Percentiles rank a stretch among this genome's conserved stretches.
These are phyloP conservation scores for Pachydiplax longipennis DNA, from an alignment of 2,888 invertebrate species.

Conservation along the genomic window DNA sequence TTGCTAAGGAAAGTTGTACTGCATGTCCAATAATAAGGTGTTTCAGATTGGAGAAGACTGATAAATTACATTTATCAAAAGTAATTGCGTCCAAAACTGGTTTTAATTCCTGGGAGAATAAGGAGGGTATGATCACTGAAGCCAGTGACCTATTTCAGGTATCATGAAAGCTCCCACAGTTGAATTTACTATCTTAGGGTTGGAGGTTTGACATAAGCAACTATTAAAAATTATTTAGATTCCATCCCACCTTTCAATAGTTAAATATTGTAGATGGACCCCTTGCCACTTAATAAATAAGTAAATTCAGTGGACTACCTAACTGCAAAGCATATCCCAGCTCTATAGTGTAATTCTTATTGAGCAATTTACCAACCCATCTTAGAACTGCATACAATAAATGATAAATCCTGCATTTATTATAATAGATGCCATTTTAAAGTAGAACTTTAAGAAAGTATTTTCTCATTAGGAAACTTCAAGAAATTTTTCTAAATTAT, in stretches of 20 bases:
- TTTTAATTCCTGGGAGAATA: neutral
- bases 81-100: constrained; percentile 27
- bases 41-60: constrained; percentile 37
- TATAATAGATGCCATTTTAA: constrained; percentile 25
- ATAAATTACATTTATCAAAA: constrained; percentile 20
- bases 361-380: constrained; percentile 30
- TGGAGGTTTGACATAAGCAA: neutral
- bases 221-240: constrained; percentile 9
- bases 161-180: neutral
- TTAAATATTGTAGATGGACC: constrained; percentile 5
- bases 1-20: constrained; percentile 10
- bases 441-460: constrained; percentile 25
- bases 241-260: constrained; percentile 9
- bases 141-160: neutral
- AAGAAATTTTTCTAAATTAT: neutral
- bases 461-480: constrained; percentile 29
- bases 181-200: constrained; percentile 7
- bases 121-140: neutral
- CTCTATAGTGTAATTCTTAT: constrained; percentile 29
- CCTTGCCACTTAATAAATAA: constrained; percentile 5
- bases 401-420: constrained; percentile 21
- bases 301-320: constrained; percentile 24
- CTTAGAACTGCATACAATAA: constrained; percentile 14
- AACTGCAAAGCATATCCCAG: constrained; percentile 34
- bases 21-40: neutral